Evolutionary conservation across 2,888 invertebrate genomes (phyloP).

Genomic region (Agriopis leucophaearia): DNA sequence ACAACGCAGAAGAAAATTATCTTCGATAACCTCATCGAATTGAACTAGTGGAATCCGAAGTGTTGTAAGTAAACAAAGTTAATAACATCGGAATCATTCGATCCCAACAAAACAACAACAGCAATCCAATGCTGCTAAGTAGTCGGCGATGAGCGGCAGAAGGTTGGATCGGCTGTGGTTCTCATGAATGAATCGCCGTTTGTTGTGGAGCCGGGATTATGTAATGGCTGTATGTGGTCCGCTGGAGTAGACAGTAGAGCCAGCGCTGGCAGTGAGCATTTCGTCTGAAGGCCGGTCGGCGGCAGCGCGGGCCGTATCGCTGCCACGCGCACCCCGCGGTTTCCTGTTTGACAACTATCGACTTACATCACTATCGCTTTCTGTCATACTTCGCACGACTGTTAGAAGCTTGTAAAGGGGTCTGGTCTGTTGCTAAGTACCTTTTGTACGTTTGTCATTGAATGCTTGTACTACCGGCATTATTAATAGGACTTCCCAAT

Average conservation of each 20-base stretch:
- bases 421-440: conserved; percentile 80
- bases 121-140: conserved; percentile 34
- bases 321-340: conserved; percentile 80
- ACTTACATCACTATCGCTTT: conserved; percentile 86
- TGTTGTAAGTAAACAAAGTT: conserved; percentile 58
- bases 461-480: conserved; percentile 72
- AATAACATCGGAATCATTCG: conserved; percentile 45
- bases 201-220: conserved; percentile 73
- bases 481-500: conserved; percentile 75
- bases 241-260: conserved; percentile 34
- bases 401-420: conserved; percentile 83
- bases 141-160: conserved; percentile 59
- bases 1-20: conserved; percentile 78
- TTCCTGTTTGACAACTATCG: conserved; percentile 86
- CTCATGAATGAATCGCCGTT: conserved; percentile 79
- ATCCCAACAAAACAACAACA: conserved; percentile 44
- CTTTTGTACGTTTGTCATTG: conserved; percentile 74
- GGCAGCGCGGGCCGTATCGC: conserved; percentile 75
- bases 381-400: conserved; percentile 78
- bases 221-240: conserved; percentile 74
- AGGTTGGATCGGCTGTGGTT: conserved; percentile 61
- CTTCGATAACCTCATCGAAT: conserved; percentile 67
- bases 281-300: conserved; percentile 65
- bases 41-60: conserved; percentile 44
- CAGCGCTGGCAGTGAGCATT: conserved; percentile 70